Evolutionary conservation across 2,888 invertebrate species (phyloP), one percentile per base, ranked within the genome.

Genomic region (Drosophila anomalata): DNA sequence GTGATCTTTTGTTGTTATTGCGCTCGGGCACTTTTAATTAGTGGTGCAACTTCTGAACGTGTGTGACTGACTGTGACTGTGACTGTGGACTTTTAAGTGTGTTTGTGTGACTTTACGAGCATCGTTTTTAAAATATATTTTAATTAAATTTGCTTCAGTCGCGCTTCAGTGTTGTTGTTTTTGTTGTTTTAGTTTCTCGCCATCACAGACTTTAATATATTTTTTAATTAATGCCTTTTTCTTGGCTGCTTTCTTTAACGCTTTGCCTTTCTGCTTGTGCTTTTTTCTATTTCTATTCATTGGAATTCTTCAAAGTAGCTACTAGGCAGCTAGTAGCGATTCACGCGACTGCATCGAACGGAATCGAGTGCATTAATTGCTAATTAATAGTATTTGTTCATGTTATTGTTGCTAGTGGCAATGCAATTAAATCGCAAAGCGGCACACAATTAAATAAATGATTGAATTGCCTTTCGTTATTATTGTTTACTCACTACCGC

Each of bases 181-280:
- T 14, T 24, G 39, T 41, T 56, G 36, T 24, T 51, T 20, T 22
- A 29, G 17, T 36, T 36, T 46, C 42, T 44, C 20, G 59, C 14
- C 72, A 65, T 50, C 67, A 69, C 51, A 39, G 73, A 68, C 66
- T 72, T 78, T 56, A 71, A 73, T 80, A 83, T 80, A 75, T 81
- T 78, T 79, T 82, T 82, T 82, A 82, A 82, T 86, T 86, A 86
- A 79, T 86, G 83, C 69, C 68, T 83, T 76, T 79, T 82, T 71
- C 73, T 81, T 72, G 69, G 76, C 69, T 50, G 63, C 69, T 68
- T 68, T 67, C 51, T 51, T 68, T 57, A 36, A 61, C 67, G 68
- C 36, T 24, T 24, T 24, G 22, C 22, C 5, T 24, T 24, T 17
- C 17, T 17, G 17, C 17, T 58, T 29, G 51, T 58, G 17, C n/a